Base-by-base conservation (phyloP, 2,888 invertebrate species). In the Eurytoma californica region DNA sequence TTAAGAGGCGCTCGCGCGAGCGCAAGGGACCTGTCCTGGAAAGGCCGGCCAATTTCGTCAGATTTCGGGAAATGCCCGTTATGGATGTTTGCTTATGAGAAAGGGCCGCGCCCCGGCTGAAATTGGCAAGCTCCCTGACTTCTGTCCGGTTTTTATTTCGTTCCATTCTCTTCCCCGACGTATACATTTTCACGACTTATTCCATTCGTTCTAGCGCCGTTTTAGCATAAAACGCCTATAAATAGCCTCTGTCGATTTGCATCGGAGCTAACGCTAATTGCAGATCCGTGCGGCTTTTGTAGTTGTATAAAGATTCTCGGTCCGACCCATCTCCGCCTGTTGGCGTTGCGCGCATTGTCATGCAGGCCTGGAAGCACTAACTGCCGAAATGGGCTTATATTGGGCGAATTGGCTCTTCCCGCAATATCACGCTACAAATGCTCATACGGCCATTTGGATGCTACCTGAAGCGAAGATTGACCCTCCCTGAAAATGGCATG, bases 1-100 rank as follows among this genome's bases (percentile, higher is more conserved):
- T 85, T 87, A 86, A 85, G 86, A 84, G 86, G 85, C 85, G 83
- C 16, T 9, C 18, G 53, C 24, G 20, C 9, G 30, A 3, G 18
- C 12, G 16, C n/a, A 55, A n/a, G 7, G 49, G 39, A 20, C 49
- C 16, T 28, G n/a, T 47, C 28, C 39, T 60, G 16, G 20, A 14
- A 49, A 80, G 82, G 16, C 65, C 14, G 28, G 20, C 30, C 76
- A 68, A 65, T 70, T 80, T 72, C 39, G n/a, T 72, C 80, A 76
- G 80, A 76, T 80, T 76, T 80, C 13, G 24, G 63, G 16, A 53
- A 61, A 61, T 30, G 28, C 53, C 18, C 14, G 60, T 30, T 61
- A 61, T 30, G 61, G 20, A 14, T 30, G 30, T 39, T 39, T 39
- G 39, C 39, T 39, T 39, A 68, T 55, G 51, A 55, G 55, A 20